Percentiles rank a stretch among this genome's conserved stretches.
Conservation (phyloP, 2,113 vertebrate species). For the Dipodomys spectabilis region DNA sequence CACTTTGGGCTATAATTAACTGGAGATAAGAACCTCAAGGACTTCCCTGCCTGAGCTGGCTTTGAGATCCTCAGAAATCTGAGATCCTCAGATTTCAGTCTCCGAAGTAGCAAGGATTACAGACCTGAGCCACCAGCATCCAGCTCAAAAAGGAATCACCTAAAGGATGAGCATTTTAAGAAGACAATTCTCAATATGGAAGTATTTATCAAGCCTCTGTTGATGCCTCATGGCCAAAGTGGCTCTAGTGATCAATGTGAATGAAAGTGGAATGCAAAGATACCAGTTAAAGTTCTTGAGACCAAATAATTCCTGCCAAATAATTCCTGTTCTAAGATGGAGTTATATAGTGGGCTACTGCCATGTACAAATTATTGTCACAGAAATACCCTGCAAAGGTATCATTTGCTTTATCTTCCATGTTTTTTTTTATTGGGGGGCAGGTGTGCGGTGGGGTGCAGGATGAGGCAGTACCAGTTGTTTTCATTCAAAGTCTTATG, state of each 20-base stretch:
- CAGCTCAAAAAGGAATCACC: neutral
- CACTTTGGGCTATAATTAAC: no score
- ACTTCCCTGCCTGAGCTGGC: no score
- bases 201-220: neutral
- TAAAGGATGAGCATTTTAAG: neutral
- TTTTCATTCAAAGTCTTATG: no score
- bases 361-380: neutral
- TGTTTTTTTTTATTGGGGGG: no score
- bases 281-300: neutral
- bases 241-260: neutral
- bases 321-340: neutral
- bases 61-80: no score
- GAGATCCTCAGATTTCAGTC: no score
- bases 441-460: no score
- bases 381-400: neutral
- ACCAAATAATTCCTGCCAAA: neutral
- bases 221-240: conserved; percentile 22
- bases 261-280: neutral
- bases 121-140: neutral
- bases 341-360: neutral
- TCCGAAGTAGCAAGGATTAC: no score
- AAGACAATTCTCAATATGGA: neutral
- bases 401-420: neutral
- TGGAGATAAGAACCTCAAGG: no score
- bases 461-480: no score